Conservation (phyloP, 2,888 invertebrate species). For the Micoletzkya japonica region DNA sequence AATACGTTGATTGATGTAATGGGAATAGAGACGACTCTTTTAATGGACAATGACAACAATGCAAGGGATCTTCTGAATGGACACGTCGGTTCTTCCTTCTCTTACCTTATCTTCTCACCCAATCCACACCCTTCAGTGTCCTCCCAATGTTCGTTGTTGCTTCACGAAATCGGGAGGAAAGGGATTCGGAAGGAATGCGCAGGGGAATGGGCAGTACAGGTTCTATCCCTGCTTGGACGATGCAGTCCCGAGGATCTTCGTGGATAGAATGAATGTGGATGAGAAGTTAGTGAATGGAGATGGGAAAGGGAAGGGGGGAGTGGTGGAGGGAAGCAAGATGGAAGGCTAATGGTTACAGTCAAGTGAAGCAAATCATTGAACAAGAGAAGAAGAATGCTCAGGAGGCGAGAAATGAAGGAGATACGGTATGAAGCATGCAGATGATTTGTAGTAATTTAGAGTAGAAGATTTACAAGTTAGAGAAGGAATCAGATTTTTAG, state of each 20-base stretch:
- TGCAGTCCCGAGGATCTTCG: neutral
- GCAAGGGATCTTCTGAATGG: constrained; percentile 49
- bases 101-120: neutral
- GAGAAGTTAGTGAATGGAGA: neutral
- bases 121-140: constrained; percentile 8
- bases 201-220: constrained; percentile 17
- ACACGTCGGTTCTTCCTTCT: constrained; percentile 29
- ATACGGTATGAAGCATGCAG: too few relatives aligned
- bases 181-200: constrained; percentile 23
- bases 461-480: too few relatives aligned
- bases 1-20: constrained; percentile 46
- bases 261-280: constrained; percentile 6
- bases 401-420: too few relatives aligned
- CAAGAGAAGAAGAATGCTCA: constrained; percentile 16
- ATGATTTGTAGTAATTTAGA: too few relatives aligned
- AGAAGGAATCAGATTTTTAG: too few relatives aligned
- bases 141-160: neutral
- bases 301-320: neutral
- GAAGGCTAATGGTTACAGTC: neutral
- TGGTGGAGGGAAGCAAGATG: neutral
- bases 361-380: neutral
- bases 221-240: constrained; percentile 15
- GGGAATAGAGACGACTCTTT: constrained; percentile 41
- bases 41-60: constrained; percentile 46
- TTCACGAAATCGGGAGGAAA: constrained; percentile 13